Evolutionary conservation across 2,888 invertebrate species (phyloP).

Genomic region (Nysson spinosus): DNA sequence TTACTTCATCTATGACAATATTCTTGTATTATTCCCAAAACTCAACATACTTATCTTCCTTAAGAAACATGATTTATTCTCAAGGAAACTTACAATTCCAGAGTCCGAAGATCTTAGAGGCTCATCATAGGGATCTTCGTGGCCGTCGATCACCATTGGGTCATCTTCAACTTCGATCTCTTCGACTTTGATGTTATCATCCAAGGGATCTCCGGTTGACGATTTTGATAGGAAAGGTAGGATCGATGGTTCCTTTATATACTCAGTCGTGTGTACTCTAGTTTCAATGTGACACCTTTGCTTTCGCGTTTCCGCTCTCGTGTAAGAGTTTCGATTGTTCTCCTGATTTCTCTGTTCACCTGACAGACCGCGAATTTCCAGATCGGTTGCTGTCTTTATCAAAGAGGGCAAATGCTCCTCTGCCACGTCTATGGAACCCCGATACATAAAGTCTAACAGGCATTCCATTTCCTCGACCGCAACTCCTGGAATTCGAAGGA

Average conservation of each 20-base stretch:
- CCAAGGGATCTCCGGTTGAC: slow-evolving; percentile 57
- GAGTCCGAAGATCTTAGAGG: slow-evolving; percentile 44
- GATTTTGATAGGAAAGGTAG: slow-evolving; percentile 64
- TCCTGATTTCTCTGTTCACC: slow-evolving; percentile 81
- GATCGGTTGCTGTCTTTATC: slow-evolving; percentile 83
- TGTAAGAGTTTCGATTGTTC: slow-evolving; percentile 80
- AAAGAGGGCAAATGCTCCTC: slow-evolving; percentile 82
- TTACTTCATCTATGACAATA: too few relatives aligned
- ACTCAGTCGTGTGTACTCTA: slow-evolving; percentile 59
- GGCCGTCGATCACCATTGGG: slow-evolving; percentile 72
- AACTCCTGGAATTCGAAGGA: too few relatives aligned
- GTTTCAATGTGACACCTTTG: slow-evolving; percentile 67
- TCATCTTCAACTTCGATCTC: slow-evolving; percentile 74
- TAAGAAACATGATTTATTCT: background rate
- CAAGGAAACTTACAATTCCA: slow-evolving; percentile 47
- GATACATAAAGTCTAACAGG: slow-evolving; percentile 85
- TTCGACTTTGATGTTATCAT: slow-evolving; percentile 68
- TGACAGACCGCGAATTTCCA: slow-evolving; percentile 83
- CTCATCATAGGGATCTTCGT: slow-evolving; percentile 68
- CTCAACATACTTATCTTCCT: too few relatives aligned
- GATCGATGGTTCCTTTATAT: slow-evolving; percentile 56
- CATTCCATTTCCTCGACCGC: slow-evolving; percentile 83
- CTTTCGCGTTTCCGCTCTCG: slow-evolving; percentile 72
- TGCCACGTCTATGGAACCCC: slow-evolving; percentile 84
- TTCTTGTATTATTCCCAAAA: too few relatives aligned